Evolutionary conservation across 2,797 vertebrate species (phyloP).

Genomic region (Lithobates sylvaticus): DNA sequence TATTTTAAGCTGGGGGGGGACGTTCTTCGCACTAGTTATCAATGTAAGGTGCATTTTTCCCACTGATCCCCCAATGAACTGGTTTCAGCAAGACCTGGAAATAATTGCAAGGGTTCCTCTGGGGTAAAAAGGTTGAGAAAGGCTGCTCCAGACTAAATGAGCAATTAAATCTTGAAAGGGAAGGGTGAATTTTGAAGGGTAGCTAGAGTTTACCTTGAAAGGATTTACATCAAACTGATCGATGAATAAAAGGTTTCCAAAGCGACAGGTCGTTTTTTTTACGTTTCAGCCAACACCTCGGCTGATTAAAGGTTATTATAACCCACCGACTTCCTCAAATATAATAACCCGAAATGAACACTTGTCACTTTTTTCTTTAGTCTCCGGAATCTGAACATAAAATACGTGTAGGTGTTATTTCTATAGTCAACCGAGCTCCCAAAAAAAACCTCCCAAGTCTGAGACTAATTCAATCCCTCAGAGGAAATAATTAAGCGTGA

Average conservation of each 20-base stretch:
- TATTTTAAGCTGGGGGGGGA: no score
- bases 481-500: constrained; percentile 29
- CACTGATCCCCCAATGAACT: no score
- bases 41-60: no score
- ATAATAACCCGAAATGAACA: not conserved
- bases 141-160: no score
- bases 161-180: not conserved
- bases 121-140: no score
- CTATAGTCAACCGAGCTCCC: not conserved
- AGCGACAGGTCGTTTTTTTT: not conserved
- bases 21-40: no score
- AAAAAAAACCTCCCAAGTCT: constrained; percentile 9
- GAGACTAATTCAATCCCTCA: constrained; percentile 29
- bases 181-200: not conserved
- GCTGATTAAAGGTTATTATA: not conserved
- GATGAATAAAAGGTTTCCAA: not conserved
- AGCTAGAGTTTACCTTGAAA: not conserved
- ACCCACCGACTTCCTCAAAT: not conserved
- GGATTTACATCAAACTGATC: not conserved
- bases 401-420: constrained; percentile 18
- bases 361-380: not conserved
- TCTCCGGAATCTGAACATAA: not conserved
- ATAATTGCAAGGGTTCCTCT: no score
- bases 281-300: not conserved
- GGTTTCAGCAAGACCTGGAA: no score